A percentile compares a stretch with the other conserved stretches of the same genome.
Conservation (phyloP, 2,888 invertebrate species). For the Tricholauxania praeusta region DNA sequence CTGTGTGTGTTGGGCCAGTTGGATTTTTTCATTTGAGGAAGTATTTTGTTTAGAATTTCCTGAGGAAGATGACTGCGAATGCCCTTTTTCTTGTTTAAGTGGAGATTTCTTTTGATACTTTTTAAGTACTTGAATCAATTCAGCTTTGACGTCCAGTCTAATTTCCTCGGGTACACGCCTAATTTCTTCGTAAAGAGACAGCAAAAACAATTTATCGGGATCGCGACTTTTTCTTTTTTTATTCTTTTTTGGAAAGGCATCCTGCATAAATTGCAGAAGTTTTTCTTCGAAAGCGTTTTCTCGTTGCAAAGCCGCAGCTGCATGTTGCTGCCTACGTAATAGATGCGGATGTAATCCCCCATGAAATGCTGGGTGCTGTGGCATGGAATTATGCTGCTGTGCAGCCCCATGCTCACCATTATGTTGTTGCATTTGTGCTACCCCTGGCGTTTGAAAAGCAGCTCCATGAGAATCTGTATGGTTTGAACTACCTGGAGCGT, state of each 20-base stretch:
- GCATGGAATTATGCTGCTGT: constrained; percentile 58
- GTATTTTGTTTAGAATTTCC: constrained; percentile 45
- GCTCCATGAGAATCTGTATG: constrained; percentile 56
- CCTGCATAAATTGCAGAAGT: constrained; percentile 64
- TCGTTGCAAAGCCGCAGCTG: constrained; percentile 56
- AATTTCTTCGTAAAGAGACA: constrained; percentile 64
- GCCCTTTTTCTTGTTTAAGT: constrained; percentile 59
- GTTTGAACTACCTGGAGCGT: constrained; percentile 63
- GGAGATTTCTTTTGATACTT: constrained; percentile 63
- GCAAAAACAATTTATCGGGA: constrained; percentile 63
- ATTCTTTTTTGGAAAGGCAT: constrained; percentile 64
- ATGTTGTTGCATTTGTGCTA: constrained; percentile 57
- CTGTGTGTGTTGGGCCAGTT: constrained; percentile 50
- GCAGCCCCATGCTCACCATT: constrained; percentile 56
- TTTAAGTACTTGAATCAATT: constrained; percentile 64
- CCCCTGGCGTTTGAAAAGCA: constrained; percentile 57
- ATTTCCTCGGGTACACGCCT: constrained; percentile 65
- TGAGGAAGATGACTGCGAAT: constrained; percentile 51
- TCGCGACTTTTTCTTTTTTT: constrained; percentile 65
- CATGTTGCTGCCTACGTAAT: constrained; percentile 58
- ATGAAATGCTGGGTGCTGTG: constrained; percentile 62
- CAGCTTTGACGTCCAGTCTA: constrained; percentile 63
- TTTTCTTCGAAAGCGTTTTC: constrained; percentile 65
- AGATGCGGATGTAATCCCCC: constrained; percentile 61
- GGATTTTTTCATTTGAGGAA: constrained; percentile 50